phyloP scores from a whole-genome alignment of 2,888 invertebrate genomes.

The Coleophora flavipennella region DNA sequence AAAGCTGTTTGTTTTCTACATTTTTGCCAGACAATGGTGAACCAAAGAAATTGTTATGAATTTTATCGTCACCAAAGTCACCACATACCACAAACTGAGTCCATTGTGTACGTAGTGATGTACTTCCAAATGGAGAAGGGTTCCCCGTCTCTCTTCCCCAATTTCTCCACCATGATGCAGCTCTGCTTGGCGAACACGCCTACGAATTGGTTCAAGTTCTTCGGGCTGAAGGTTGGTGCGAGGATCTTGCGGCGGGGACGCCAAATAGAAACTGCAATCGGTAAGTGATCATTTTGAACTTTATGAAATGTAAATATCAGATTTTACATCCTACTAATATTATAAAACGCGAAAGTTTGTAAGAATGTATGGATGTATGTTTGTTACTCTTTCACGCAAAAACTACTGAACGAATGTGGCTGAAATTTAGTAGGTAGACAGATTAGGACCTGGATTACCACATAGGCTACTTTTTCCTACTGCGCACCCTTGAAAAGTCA shows the following conservation, averaged over 20 bases:
- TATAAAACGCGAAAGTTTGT: no score
- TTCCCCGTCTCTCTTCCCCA: slow-evolving; percentile 5
- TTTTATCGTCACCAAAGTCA: no score
- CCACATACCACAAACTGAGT: slow-evolving; percentile 17
- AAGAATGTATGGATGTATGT: no score
- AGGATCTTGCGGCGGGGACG: slow-evolving; percentile 21
- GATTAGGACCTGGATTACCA: no score
- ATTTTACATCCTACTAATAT: neutral
- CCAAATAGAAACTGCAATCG: slow-evolving; percentile 19
- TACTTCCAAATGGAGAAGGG: slow-evolving; percentile 18
- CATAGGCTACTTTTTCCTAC: no score
- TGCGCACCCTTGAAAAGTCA: no score
- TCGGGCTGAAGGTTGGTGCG: slow-evolving; percentile 16
- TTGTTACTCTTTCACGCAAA: no score
- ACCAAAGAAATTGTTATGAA: no score
- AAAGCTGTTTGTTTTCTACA: no score
- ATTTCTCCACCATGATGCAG: slow-evolving; percentile 4
- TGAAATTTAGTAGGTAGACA: no score
- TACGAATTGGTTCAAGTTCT: slow-evolving; percentile 16
- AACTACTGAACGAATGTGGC: no score
- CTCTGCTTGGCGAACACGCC: slow-evolving; percentile 15
- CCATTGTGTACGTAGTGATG: slow-evolving; percentile 16
- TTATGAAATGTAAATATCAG: neutral
- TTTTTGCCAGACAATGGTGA: no score
- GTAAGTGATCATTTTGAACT: neutral